phyloP scores from a whole-genome alignment of 2,888 invertebrate species.

The Drosophila diplacantha region DNA sequence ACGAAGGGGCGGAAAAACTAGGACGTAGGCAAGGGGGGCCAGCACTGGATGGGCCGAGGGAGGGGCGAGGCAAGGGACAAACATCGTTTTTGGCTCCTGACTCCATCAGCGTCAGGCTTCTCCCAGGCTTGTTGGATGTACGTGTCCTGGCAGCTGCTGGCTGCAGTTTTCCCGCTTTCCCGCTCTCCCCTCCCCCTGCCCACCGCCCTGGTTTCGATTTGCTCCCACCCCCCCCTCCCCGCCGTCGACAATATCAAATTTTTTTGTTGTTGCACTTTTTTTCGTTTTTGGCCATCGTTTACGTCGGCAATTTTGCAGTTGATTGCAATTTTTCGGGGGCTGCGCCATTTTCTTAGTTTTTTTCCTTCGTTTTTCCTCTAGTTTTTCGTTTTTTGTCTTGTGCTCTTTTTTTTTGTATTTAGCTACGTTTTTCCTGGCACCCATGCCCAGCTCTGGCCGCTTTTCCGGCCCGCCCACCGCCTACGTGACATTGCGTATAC shows the following conservation, averaged over 20 bases:
- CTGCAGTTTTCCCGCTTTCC: conserved; percentile 52
- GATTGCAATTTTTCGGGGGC: conserved; percentile 73
- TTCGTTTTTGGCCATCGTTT: conserved; percentile 60
- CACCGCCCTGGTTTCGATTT: conserved; percentile 34
- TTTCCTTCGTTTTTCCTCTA: neutral
- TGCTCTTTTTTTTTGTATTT: conserved; percentile 3
- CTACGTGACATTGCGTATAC: conserved; percentile 67
- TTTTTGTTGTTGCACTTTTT: conserved; percentile 32
- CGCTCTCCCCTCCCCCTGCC: conserved; percentile 8
- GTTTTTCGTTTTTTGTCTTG: neutral
- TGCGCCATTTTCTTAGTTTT: conserved; percentile 58
- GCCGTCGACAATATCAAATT: conserved; percentile 22
- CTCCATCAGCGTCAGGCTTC: conserved; percentile 45
- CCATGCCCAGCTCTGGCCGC: neutral
- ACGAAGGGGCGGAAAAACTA: neutral
- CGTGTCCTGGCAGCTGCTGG: conserved; percentile 71
- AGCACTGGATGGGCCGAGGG: neutral
- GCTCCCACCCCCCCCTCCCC: neutral
- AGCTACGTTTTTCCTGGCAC: conserved; percentile 1
- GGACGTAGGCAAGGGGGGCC: neutral
- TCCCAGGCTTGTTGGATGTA: conserved; percentile 56
- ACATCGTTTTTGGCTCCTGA: conserved; percentile 47
- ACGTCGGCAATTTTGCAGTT: conserved; percentile 76
- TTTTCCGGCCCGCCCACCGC: conserved; percentile 29
- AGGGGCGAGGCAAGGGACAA: conserved; percentile 3